Evolutionary conservation across 2,113 vertebrate genomes (phyloP), one percentile per base, ranked within the genome.

Genomic region (Speoplatyrhinus poulsoni): DNA sequence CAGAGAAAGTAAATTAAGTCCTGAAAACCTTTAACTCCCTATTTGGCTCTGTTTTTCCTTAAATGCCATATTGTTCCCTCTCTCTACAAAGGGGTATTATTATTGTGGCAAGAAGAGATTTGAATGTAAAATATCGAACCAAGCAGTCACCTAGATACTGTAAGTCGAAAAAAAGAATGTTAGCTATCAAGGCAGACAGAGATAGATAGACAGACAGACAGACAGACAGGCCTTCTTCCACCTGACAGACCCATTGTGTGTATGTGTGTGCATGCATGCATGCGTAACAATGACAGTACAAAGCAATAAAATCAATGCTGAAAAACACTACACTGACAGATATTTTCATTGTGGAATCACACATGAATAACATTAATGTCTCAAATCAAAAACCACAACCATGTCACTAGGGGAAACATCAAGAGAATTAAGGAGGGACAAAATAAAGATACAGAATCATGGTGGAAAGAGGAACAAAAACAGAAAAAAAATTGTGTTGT

Each of bases 91-190:
- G 72, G 26, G 26, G 26, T 26, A 26, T 67, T 66, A 76, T 56
- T 82, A 76, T 72, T 84, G 82, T 85, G 82, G 80, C 65, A 68
- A 76, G 72, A 62, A 79, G 72, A 70, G 82, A 87, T 90, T 90
- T 90, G 86, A 81, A 81, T 81, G 60, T 62, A 70, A 90, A 90
- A 88, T 82, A 16, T 61, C 26, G 10, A 11, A 16, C 60, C 84
- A 85, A 80, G 84, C 85, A 87, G 72, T 55, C 15, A 74, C 46
- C 32, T 57, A 77, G 57, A 54, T 9, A 17, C 26, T 26, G 26
- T 26, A 26, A 26, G 26, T 26, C 2, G 53, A 55, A 16, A 55
- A 5, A 55, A 1, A 17, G 15, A 17, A 9, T 4, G 54, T 17
- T 17, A 55, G 54, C 15, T n/a, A 55, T 13, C 15, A 9, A 16